Evolutionary conservation across 2,888 invertebrate genomes (phyloP), one percentile per base, ranked within the genome.

Genomic region (Drosophila borealis): DNA sequence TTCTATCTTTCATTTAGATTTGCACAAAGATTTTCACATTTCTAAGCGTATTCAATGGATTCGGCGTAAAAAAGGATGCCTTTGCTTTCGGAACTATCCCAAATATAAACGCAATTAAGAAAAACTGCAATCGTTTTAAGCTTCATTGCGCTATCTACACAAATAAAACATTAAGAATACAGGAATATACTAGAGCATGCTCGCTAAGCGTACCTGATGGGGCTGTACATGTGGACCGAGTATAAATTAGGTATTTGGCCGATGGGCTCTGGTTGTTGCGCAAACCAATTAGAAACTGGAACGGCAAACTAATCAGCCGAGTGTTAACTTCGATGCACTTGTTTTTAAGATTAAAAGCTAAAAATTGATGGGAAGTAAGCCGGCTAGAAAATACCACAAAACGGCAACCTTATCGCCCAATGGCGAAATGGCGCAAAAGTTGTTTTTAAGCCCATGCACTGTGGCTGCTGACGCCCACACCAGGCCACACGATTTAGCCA

Each of bases 371-470:
- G 51, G 14, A 44, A 49, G 54, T 85, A 85, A 81, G 66, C 86
- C 55, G 74, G 66, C 64, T 82, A 66, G 72, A 53, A 70, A 84
- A 84, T 84, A 68, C 75, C 78, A 69, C 62, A 53, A 39, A 86
- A 53, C 62, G 37, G 83, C 36, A 51, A 17, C 64, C 50, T 54
- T 54, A 66, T 54, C 67, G 70, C 60, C 71, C 65, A 56, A 53
- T 55, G 57, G 61, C 41, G 56, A 70, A 60, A 48, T 51, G 50
- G 37, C 55, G 46, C 60, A 80, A 80, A 80, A 73, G 81, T 80
- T 87, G 78, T 78, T 74, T 73, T 74, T 89, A 84, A 88, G 82
- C 89, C 89, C 74, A 87, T 84, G 65, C 76, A 59, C 66, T 62
- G 57, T 55, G 75, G 78, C 42, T 21, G 37, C 69, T 45, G 34